Evolutionary conservation across 2,797 vertebrate genomes (phyloP), one percentile per base, ranked within the genome.

Genomic region (Oreochromis grahami): DNA sequence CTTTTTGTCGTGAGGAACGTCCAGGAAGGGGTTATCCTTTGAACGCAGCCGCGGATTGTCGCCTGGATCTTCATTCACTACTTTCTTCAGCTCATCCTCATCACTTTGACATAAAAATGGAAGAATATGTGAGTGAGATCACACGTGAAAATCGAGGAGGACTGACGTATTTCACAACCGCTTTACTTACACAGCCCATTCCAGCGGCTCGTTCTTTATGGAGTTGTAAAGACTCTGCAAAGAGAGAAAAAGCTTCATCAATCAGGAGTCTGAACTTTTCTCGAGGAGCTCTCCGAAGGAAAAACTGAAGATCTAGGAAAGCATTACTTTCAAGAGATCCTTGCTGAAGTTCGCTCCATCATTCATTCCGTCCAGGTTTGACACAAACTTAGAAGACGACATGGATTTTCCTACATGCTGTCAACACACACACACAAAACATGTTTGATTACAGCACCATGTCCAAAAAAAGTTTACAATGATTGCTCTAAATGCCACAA

Each of bases 381-480:
- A 96, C 60, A 99, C 94, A 83, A 99, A 99, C 32, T 96, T 96
- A 21, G 97, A 93, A 5, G 95, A 92, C 9, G 96, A 97, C 98
- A 99, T 99, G 91, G 95, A 94, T 84, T 98, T 98, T 32, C 98
- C 98, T 3, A 98, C 96, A 84, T 98, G 97, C 98, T 99, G 93
- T 45, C 24, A 48, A 87, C 77, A 86, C 34, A 91, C 38, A 79
- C 17, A 77, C 58, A 63, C 65, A 36, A 24, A 48, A 24, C 29
- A 32, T 3, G 11, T 2, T 74, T 58, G 4, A 26, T 2, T 70
- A 43, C 6, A 29, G 14, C 5, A 29, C 5, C 6, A 36, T 4
- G 9, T 53, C 68, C 68, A 80, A 68, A 82, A 50, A 15, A 7
- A 48, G 21, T 53, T 63, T 63, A 63, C 26, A 63, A 36, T 34